Base-by-base conservation (phyloP, 1,140 invertebrate genomes). In the Saxidomus purpurata region DNA sequence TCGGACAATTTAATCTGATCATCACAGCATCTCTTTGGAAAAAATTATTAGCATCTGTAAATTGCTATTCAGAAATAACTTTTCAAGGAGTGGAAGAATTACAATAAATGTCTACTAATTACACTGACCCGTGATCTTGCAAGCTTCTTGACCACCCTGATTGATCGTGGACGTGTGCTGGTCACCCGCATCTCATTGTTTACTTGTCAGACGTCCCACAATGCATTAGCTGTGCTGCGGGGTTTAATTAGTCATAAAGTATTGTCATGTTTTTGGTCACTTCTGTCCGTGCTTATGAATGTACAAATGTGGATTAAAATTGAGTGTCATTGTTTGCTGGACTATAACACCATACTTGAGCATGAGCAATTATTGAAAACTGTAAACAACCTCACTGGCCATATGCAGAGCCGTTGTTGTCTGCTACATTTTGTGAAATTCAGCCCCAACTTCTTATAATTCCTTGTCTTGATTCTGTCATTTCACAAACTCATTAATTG, bases 141-240 rank as follows among this genome's bases (percentile, higher is more conserved):
- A 79, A 79, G 47, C 76, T 34, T 79, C 49, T 38, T 79, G 76
- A 79, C 76, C 76, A 79, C 76, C 76, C 76, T 79, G 76, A 79
- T 79, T 79, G 76, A 79, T 79, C 76, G 28, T 55, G 40, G 47
- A 79, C 76, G 76, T 79, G 49, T 38, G 76, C 76, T 34, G 28
- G 28, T 28, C 76, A 25, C 76, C 76, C 47, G 76, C 76, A 79
- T 79, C 76, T 34, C 47, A 79, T 79, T 79, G 76, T 79, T 52
- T 55, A n/a, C 76, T 36, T n/a, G 47, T 79, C 49, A 55, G 47
- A 55, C 36, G 15, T 31, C 76, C 76, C 76, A 79, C 76, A 79
- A 49, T 79, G 43, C 76, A 47, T 79, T 31, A n/a, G 40, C 49
- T 59, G 28, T 79, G 43, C 49, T 52, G 15, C 25, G 76, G n/a